A percentile compares a stretch with the other conserved stretches of the same genome.
Conservation (phyloP, 1,140 invertebrate genomes). For the Drosophila biarmipes region DNA sequence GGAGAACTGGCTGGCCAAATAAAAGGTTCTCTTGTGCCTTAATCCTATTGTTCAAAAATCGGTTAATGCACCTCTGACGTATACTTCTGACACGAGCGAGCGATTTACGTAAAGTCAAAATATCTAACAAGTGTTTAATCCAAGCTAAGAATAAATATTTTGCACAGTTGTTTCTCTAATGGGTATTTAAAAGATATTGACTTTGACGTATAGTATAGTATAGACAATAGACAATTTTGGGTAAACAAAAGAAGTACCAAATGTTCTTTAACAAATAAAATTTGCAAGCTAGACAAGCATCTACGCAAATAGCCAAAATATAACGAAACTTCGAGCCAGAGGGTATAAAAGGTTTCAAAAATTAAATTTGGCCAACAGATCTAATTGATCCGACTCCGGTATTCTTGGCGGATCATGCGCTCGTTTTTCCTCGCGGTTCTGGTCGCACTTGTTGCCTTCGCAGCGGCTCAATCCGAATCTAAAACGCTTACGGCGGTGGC, state of each 20-base stretch:
- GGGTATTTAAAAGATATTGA: constrained; percentile 28
- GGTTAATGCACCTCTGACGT: constrained; percentile 61
- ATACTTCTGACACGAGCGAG: constrained; percentile 33
- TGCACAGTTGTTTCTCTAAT: constrained; percentile 59
- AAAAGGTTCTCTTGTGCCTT: constrained; percentile 5
- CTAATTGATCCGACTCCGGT: constrained; percentile 17
- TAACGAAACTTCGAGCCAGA: constrained; percentile 6
- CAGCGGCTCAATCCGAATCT: constrained; percentile 49
- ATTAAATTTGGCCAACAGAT: constrained; percentile 53
- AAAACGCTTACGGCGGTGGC: constrained; percentile 35
- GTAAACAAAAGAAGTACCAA: constrained; percentile 59
- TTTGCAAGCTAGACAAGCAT: constrained; percentile 71
- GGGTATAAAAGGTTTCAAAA: constrained; percentile 60
- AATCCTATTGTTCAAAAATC: constrained; percentile 25
- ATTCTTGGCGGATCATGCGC: constrained; percentile 57
- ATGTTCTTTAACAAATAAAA: constrained; percentile 65
- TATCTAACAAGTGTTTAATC: constrained; percentile 64
- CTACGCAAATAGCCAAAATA: constrained; percentile 64
- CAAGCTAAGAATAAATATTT: constrained; percentile 69
- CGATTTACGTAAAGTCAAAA: constrained; percentile 62
- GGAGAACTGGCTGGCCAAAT: constrained; percentile 18
- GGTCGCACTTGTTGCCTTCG: constrained; percentile 51
- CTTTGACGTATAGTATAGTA: constrained; percentile 35
- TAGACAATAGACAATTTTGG: constrained; percentile 30
- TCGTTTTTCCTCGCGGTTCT: constrained; percentile 56